phyloP scores from a whole-genome alignment of 92 coral and sea anemone species.

The Actinostola sp. region DNA sequence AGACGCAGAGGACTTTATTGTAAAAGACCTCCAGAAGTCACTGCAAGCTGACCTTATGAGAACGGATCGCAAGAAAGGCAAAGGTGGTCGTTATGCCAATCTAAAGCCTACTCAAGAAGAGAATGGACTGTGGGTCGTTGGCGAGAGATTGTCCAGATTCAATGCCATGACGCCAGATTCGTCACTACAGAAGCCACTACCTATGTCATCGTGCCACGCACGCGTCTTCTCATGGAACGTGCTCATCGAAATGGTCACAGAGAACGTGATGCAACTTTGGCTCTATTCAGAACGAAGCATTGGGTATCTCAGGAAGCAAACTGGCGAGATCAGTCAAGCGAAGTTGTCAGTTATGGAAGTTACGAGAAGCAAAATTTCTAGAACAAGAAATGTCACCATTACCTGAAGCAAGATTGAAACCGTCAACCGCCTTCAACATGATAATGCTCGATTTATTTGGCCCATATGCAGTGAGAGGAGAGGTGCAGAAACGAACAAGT shows the following conservation, averaged over 20 bases:
- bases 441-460: conserved; percentile 73
- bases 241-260: conserved; percentile 44
- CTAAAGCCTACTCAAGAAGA: conserved; percentile 56
- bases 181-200: conserved; percentile 60
- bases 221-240: conserved; percentile 61
- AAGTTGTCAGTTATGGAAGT: conserved; percentile 67
- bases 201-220: conserved; percentile 64
- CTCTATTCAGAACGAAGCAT: conserved; percentile 34
- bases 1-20: conserved; percentile 63
- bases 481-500: conserved; percentile 70
- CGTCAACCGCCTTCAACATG: conserved; percentile 57
- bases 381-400: conserved; percentile 61
- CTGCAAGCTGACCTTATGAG: conserved; percentile 21
- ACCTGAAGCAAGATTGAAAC: conserved; percentile 59
- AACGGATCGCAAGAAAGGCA: conserved; percentile 26
- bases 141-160: conserved; percentile 44
- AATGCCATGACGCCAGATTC: conserved; percentile 66
- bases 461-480: conserved; percentile 60
- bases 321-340: conserved; percentile 49
- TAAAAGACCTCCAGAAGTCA: conserved; percentile 44
- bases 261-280: conserved; percentile 58
- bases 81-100: conserved; percentile 55
- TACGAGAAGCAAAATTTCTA: conserved; percentile 49
- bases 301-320: conserved; percentile 70
- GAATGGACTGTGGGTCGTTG: conserved; percentile 68